phyloP scores from a whole-genome alignment of 2,113 vertebrate species.

The Grantiella picta region DNA sequence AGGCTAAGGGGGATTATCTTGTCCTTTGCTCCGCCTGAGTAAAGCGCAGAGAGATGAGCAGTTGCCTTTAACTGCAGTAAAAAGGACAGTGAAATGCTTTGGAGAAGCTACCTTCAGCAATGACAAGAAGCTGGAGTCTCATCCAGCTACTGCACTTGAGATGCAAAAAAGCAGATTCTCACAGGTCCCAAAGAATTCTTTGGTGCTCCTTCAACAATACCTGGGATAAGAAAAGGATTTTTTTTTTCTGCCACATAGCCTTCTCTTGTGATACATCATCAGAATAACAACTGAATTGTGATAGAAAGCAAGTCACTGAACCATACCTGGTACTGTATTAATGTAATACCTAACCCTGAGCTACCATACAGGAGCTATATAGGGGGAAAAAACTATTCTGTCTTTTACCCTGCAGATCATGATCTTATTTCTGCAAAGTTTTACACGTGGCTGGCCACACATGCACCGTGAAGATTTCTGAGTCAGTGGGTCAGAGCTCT shows the following conservation, averaged over 20 bases:
- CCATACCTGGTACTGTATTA: background rate
- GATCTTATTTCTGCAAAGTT: background rate
- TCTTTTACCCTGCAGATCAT: background rate
- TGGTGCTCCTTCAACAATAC: background rate
- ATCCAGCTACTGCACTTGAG: background rate
- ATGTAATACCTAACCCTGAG: background rate
- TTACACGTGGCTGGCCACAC: background rate
- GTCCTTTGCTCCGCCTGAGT: constrained; percentile 46
- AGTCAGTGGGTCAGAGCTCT: background rate
- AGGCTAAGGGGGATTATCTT: constrained; percentile 61
- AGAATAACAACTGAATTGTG: background rate
- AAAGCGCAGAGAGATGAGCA: background rate
- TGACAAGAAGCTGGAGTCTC: background rate
- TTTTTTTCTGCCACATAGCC: background rate
- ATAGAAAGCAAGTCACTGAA: background rate
- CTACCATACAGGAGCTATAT: background rate
- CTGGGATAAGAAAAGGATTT: background rate
- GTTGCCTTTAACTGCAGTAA: background rate
- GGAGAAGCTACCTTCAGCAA: background rate
- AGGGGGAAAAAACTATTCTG: background rate
- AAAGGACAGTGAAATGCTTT: background rate
- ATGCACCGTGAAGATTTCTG: background rate
- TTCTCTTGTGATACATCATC: background rate
- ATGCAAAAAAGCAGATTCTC: background rate
- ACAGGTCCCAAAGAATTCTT: background rate